These are phyloP conservation scores for Lonchura striata DNA, from an alignment of 2,113 vertebrate species.

Conservation along the genomic window DNA sequence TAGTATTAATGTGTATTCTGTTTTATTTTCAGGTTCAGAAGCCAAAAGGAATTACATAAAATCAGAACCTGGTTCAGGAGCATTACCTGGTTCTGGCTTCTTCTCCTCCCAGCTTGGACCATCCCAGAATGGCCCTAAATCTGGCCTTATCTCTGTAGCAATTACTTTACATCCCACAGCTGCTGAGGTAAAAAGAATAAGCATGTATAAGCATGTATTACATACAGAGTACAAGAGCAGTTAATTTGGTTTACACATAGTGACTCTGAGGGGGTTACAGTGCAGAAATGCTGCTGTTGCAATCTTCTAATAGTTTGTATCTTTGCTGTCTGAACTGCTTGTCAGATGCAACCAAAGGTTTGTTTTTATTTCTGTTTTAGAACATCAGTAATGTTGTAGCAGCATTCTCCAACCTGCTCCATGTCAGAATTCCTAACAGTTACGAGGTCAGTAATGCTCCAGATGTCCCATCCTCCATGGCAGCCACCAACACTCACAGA, in stretches of 20 bases:
- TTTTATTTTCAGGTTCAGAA: constrained; percentile 77
- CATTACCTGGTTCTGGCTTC: constrained; percentile 67
- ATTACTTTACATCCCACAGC: constrained; percentile 90
- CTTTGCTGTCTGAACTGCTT: not conserved
- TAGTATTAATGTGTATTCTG: not conserved
- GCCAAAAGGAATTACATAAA: constrained; percentile 87
- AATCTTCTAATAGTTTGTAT: not conserved
- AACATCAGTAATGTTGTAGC: constrained; percentile 87
- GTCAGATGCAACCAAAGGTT: not conserved
- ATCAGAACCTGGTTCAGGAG: constrained; percentile 75
- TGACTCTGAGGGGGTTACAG: not conserved
- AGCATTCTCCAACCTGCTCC: constrained; percentile 86
- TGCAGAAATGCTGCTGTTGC: not conserved
- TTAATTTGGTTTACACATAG: not conserved
- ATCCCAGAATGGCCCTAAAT: constrained; percentile 82
- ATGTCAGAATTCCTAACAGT: constrained; percentile 82
- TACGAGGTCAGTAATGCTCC: constrained; percentile 89
- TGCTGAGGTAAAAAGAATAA: constrained; percentile 83
- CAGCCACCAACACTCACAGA: constrained; percentile 76
- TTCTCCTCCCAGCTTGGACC: constrained; percentile 80
- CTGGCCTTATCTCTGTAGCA: constrained; percentile 91
- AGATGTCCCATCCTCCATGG: constrained; percentile 72
- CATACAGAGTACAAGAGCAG: not conserved
- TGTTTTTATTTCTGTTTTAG: constrained; percentile 64
- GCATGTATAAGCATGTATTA: not conserved